Evolutionary conservation across 2,797 vertebrate genomes (phyloP), one percentile per base, ranked within the genome.

Genomic region (Poliocrania exsul): DNA sequence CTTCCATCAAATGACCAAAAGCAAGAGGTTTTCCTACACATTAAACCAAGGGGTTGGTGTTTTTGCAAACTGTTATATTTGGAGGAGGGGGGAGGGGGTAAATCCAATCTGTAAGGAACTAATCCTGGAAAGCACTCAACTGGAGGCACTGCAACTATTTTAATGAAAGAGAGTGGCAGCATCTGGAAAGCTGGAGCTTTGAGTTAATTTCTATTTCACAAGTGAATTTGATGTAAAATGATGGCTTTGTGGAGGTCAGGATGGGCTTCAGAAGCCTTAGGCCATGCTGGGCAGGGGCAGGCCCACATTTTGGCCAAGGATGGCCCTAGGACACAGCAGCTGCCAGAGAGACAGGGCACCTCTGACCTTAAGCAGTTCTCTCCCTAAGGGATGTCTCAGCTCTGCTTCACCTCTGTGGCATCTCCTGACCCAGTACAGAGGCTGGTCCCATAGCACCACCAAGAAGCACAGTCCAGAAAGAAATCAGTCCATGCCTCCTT

Each of bases 361-460:
- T 66, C 62, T 66, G 31, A 14, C 3, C 28, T 29, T 6, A 13
- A 49, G 51, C 37, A 65, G 47, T 0, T 56, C 25, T 53, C 33
- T 62, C 49, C 11, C 0, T 16, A 7, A 6, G n/a, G 19, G 47
- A 31, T n/a, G 13, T 16, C 42, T 44, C 5, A 16, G 80, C 26
- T 44, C 28, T 5, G 6, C 19, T 35, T 18, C 25, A 7, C 25
- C 49, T 29, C 25, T 58, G 31, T 0, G 0, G 13, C 26, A 16
- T 53, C 61, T 74, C 66, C 57, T 46, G 57, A 31, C 11, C 12
- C 57, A 28, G 37, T 1, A 11, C 42, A 53, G 11, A 17, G 47
- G 8, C 47, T 53, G 51, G 16, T 69, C 40, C 20, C 50, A 5
- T n/a, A 72, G 50, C 40, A 62, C 9, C 46, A 40, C 61, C 46